Evolutionary conservation across 53 echinoderm and acorn worm genomes (phyloP), one percentile per base, ranked within the genome.

Genomic region (Paracentrotus lividus): DNA sequence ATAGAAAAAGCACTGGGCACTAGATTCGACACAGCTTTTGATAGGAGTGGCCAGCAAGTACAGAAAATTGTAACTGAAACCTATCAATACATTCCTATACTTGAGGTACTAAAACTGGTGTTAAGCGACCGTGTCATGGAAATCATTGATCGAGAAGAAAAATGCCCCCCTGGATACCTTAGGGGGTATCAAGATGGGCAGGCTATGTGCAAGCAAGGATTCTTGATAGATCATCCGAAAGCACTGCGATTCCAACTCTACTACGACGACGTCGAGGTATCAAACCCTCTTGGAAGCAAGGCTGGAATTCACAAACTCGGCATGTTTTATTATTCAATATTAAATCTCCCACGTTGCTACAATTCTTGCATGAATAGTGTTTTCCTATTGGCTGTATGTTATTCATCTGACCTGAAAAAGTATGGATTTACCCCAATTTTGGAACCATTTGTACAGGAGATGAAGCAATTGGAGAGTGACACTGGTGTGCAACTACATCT

Each of bases 61-160:
- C 95, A 95, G 84, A 69, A 15, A 90, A 20, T 95, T 58, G 94
- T 96, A 0, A 96, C 94, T 57, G 94, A 96, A 24, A 85, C 95
- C 36, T 96, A 75, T 49, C 97, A 96, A 52, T 95, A 96, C 49
- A 32, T 96, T 18, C 93, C 97, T 49, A 66, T 96, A 14, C 18
- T 90, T 15, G 84, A 96, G 38, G 93, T 88, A 36, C 56, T 96
- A 9, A 90, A 93, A 94, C 90, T 84, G 6, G 57, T 95, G 29
- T 65, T 96, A 2, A 91, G 49, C 34, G 16, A 49, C 26, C 7
- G 68, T 15, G 33, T 49, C 8, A 20, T 64, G 26, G 58, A 58
- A 26, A 31, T 95, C 12, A 67, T 95, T 85, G 33, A 93, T 21
- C 61, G 24, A 84, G 95, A 97, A 94, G 38, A 27, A 51, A 20